Conservation (phyloP, 2,797 vertebrate genomes). For the Parauchenoglanis ngamensis region DNA sequence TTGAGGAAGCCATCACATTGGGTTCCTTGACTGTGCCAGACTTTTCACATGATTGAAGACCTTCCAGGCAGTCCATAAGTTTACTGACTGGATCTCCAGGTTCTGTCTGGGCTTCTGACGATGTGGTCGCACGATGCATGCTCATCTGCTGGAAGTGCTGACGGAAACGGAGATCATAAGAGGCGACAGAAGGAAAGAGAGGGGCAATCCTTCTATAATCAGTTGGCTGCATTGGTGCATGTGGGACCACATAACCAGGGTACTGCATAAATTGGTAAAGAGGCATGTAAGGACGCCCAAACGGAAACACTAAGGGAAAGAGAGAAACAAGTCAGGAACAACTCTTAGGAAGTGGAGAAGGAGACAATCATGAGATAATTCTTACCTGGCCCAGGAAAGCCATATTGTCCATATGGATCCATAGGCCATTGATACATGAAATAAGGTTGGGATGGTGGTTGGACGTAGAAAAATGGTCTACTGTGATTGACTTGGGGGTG, state of each 20-base stretch:
- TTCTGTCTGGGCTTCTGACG: constrained; percentile 65
- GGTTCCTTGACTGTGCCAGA: constrained; percentile 39
- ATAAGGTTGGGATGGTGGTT: constrained; percentile 64
- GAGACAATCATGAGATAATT: background rate
- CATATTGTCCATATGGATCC: constrained; percentile 62
- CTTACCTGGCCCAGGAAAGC: constrained; percentile 59
- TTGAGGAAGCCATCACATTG: constrained; percentile 50
- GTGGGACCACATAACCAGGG: constrained; percentile 63
- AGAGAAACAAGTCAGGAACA: background rate
- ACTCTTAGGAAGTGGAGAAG: too few relatives aligned
- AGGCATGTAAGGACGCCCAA: constrained; percentile 56
- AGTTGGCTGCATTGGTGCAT: constrained; percentile 61
- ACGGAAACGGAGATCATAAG: constrained; percentile 56
- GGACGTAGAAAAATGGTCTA: constrained; percentile 68
- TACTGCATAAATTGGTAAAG: constrained; percentile 64
- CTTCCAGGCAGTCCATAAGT: constrained; percentile 49
- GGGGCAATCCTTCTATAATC: constrained; percentile 61
- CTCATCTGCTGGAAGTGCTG: constrained; percentile 55
- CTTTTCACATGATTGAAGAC: constrained; percentile 47
- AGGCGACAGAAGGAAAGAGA: constrained; percentile 44
- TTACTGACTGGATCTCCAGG: constrained; percentile 58
- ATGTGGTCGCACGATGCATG: constrained; percentile 51
- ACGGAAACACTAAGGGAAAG: constrained; percentile 52
- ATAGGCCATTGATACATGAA: constrained; percentile 65
- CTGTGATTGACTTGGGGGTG: constrained; percentile 61